Evolutionary conservation across 2,113 vertebrate genomes (phyloP).

Genomic region (Nipponia nippon): DNA sequence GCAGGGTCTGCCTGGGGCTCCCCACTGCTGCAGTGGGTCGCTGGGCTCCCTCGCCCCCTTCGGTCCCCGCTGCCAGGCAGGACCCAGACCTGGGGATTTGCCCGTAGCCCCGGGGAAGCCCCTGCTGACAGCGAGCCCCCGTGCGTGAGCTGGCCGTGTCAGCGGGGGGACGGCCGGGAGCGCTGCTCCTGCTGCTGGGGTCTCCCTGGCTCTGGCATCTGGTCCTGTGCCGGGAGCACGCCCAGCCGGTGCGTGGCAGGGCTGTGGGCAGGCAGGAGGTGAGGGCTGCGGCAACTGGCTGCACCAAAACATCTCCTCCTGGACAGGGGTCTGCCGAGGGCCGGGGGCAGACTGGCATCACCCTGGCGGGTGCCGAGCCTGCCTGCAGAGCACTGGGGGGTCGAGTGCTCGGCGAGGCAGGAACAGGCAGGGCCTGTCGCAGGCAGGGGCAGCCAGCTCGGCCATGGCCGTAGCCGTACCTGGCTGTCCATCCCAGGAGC

Average conservation of each 20-base stretch:
- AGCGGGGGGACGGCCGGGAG: accelerated
- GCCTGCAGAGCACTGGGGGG: background rate
- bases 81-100: no score
- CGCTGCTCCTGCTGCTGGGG: background rate
- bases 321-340: background rate
- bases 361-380: accelerated
- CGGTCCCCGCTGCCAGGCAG: accelerated
- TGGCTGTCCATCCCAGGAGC: accelerated
- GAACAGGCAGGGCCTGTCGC: background rate
- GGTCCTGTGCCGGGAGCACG: background rate
- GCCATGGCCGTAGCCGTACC: accelerated
- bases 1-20: accelerated
- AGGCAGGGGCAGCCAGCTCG: background rate
- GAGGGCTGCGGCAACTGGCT: background rate
- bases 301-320: background rate
- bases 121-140: accelerated
- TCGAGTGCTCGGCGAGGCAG: accelerated
- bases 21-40: accelerated
- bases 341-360: background rate
- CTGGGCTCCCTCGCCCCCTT: background rate
- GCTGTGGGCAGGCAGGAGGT: background rate
- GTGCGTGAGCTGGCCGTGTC: accelerated
- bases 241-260: background rate
- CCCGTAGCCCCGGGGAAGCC: accelerated
- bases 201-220: background rate